phyloP scores from a whole-genome alignment of 2,888 invertebrate genomes.

The Pediacus dermestoides region DNA sequence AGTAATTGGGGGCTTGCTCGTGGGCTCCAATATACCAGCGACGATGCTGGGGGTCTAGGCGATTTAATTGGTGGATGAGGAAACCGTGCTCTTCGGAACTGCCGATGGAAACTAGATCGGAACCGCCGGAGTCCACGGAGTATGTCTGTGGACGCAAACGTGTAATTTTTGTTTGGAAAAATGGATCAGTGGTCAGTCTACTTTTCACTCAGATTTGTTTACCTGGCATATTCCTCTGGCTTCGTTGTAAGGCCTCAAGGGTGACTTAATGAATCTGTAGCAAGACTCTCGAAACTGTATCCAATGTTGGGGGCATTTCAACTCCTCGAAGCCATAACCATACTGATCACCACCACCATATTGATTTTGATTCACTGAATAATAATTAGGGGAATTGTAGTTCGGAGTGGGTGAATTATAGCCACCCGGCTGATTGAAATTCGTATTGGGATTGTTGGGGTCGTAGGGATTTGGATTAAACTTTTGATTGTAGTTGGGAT shows the following conservation, averaged over 20 bases:
- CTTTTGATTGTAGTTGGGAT: conserved; percentile 21
- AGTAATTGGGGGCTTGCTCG: conserved; percentile 69
- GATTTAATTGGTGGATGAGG: conserved; percentile 74
- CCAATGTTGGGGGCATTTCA: conserved; percentile 83
- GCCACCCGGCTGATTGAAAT: too few species aligned
- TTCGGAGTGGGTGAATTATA: too few species aligned
- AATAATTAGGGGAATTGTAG: too few species aligned
- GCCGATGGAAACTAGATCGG: conserved; percentile 77
- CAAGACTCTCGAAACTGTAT: conserved; percentile 76
- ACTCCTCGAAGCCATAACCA: conserved; percentile 35
- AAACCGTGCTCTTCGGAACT: conserved; percentile 84
- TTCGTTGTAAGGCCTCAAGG: conserved; percentile 73
- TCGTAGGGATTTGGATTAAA: conserved; percentile 16
- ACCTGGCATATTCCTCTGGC: conserved; percentile 76
- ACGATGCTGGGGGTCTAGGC: conserved; percentile 79
- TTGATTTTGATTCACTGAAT: conserved; percentile 18
- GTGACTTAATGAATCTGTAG: conserved; percentile 87
- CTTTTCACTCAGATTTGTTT: too few species aligned
- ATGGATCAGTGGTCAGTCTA: conserved; percentile 6
- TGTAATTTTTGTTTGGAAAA: conserved; percentile 4
- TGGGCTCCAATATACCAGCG: conserved; percentile 83
- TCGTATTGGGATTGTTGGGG: conserved; percentile 19
- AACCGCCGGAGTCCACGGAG: conserved; percentile 51
- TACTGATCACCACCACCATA: conserved; percentile 21
- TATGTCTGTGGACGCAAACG: conserved; percentile 56